A percentile compares a stretch with the other conserved stretches of the same genome.
phyloP scores from a whole-genome alignment of 2,888 invertebrate genomes.

The Leptinotarsa peninsularis region DNA sequence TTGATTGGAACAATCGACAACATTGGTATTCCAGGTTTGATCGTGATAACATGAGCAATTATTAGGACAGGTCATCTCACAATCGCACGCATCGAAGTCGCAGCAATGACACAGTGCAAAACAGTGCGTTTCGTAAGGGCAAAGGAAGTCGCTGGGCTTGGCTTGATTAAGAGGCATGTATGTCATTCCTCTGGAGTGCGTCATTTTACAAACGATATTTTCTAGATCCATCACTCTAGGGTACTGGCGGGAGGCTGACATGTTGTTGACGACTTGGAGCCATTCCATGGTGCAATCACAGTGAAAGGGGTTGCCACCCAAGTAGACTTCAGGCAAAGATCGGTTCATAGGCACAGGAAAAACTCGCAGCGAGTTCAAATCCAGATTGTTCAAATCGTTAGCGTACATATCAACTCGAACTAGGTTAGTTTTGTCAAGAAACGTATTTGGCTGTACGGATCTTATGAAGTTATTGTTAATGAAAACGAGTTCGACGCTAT shows the following conservation, averaged over 20 bases:
- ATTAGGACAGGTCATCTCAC: slow-evolving; percentile 95
- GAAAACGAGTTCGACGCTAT: slow-evolving; percentile 87
- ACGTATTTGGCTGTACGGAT: slow-evolving; percentile 85
- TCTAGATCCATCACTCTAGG: slow-evolving; percentile 90
- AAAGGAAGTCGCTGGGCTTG: slow-evolving; percentile 87
- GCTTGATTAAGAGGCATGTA: slow-evolving; percentile 83
- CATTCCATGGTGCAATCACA: slow-evolving; percentile 97
- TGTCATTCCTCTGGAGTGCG: slow-evolving; percentile 84
- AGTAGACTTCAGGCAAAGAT: slow-evolving; percentile 87
- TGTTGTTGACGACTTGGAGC: slow-evolving; percentile 89
- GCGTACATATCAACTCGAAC: slow-evolving; percentile 92
- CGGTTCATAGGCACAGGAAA: slow-evolving; percentile 78
- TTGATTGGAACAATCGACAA: slow-evolving; percentile 90
- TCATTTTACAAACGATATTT: slow-evolving; percentile 89
- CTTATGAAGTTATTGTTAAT: slow-evolving; percentile 90
- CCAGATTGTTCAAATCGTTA: slow-evolving; percentile 85
- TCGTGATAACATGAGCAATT: slow-evolving; percentile 96
- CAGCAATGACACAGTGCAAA: slow-evolving; percentile 96
- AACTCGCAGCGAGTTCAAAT: slow-evolving; percentile 83
- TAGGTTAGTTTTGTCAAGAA: slow-evolving; percentile 85
- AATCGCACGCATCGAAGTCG: slow-evolving; percentile 95
- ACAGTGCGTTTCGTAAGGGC: slow-evolving; percentile 92
- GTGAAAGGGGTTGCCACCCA: slow-evolving; percentile 93
- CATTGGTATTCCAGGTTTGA: slow-evolving; percentile 92
- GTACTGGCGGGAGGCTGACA: slow-evolving; percentile 84